Conservation (phyloP, 2,113 vertebrate genomes). For the Gobiocypris rarus region DNA sequence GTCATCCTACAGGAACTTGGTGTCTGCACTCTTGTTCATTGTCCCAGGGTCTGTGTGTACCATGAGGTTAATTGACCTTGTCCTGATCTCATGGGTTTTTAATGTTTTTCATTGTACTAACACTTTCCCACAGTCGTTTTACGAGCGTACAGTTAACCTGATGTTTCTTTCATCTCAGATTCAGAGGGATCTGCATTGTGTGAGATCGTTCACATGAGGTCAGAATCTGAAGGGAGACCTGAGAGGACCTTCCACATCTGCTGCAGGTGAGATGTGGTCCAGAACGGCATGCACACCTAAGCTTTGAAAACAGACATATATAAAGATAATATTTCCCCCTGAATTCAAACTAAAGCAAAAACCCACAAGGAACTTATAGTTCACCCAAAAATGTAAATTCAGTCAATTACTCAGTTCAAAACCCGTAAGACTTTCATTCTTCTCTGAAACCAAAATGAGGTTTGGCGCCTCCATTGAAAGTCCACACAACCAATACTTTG, state of each 20-base stretch:
- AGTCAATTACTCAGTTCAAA: too few relatives aligned
- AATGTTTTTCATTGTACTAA: background rate
- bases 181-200: constrained; percentile 86
- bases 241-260: constrained; percentile 95
- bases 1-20: constrained; percentile 2
- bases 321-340: too few relatives aligned
- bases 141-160: background rate
- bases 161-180: constrained; percentile 71
- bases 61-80: background rate
- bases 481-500: too few relatives aligned
- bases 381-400: too few relatives aligned
- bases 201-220: constrained; percentile 92
- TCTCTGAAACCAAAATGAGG: too few relatives aligned
- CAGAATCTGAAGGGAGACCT: constrained; percentile 94
- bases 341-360: too few relatives aligned
- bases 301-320: too few relatives aligned
- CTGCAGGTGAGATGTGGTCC: constrained; percentile 81
- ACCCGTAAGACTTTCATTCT: too few relatives aligned
- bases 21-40: constrained; percentile 12
- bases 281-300: background rate
- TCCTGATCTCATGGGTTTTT: background rate
- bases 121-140: constrained; percentile 1
- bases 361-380: too few relatives aligned
- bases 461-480: too few relatives aligned
- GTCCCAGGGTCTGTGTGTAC: background rate